phyloP scores from a whole-genome alignment of 2,113 vertebrate genomes.

The Nothoprocta pentlandii region DNA sequence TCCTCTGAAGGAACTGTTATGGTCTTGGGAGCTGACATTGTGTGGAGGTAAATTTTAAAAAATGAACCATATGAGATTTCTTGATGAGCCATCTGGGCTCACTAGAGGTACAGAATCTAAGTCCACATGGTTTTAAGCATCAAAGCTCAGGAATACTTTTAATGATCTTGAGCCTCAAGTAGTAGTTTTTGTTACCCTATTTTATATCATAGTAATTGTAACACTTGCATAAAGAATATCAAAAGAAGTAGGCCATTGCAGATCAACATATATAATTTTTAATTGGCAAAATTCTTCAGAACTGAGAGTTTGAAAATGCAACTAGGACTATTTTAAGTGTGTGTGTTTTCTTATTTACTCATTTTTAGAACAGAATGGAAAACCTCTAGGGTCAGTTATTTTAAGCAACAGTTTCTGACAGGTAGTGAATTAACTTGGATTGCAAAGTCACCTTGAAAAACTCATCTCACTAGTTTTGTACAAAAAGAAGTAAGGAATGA shows the following conservation, averaged over 20 bases:
- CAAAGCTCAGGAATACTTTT: slow-evolving; percentile 47
- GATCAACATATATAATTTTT: slow-evolving; percentile 21
- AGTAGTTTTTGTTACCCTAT: slow-evolving; percentile 42
- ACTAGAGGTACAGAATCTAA: background rate
- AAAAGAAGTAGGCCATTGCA: slow-evolving; percentile 59
- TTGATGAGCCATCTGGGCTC: slow-evolving; percentile 26
- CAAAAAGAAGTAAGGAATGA: background rate
- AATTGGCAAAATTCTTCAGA: slow-evolving; percentile 48
- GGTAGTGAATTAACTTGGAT: slow-evolving; percentile 51
- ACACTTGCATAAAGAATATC: slow-evolving; percentile 41
- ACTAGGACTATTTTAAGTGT: background rate
- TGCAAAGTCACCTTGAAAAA: slow-evolving; percentile 54
- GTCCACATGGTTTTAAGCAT: slow-evolving; percentile 5
- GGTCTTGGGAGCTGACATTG: background rate
- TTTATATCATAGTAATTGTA: slow-evolving; percentile 30
- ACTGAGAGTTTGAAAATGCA: slow-evolving; percentile 37
- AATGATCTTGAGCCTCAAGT: background rate
- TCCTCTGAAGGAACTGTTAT: background rate
- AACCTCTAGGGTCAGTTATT: slow-evolving; percentile 43
- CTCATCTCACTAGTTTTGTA: slow-evolving; percentile 24
- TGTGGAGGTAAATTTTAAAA: slow-evolving; percentile 14
- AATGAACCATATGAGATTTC: slow-evolving; percentile 10
- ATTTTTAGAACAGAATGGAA: slow-evolving; percentile 29
- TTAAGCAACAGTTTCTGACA: slow-evolving; percentile 53
- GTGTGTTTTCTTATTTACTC: slow-evolving; percentile 40